These are phyloP conservation scores for Gymnarchus niloticus DNA, from an alignment of 2,113 vertebrate species.

Conservation along the genomic window DNA sequence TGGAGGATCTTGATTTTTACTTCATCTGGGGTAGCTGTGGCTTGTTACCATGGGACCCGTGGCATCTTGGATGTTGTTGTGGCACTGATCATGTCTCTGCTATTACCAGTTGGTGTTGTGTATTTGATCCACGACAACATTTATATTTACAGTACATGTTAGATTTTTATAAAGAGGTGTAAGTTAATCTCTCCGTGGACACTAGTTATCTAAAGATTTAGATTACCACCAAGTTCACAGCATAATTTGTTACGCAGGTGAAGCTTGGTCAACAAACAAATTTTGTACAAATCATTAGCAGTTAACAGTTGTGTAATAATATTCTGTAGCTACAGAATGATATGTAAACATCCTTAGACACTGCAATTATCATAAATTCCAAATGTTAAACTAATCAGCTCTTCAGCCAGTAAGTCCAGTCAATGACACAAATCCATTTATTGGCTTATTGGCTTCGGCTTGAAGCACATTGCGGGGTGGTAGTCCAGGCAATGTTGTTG, in stretches of 20 bases:
- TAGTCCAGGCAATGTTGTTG: neutral
- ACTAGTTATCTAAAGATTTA: neutral
- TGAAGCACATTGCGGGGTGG: neutral
- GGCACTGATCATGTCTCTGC: too few relatives aligned
- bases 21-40: too few relatives aligned
- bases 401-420: neutral
- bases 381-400: neutral
- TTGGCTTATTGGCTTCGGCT: neutral
- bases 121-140: too few relatives aligned
- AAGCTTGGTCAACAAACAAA: neutral
- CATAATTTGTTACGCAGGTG: too few relatives aligned
- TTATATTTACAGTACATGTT: too few relatives aligned
- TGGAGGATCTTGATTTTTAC: too few relatives aligned
- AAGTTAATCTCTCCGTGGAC: neutral
- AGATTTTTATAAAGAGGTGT: too few relatives aligned
- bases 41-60: too few relatives aligned
- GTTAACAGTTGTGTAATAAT: neutral
- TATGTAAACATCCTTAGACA: neutral
- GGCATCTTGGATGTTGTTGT: too few relatives aligned
- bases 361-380: neutral
- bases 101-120: too few relatives aligned
- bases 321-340: neutral
- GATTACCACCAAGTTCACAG: too few relatives aligned
- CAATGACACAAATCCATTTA: neutral
- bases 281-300: neutral